A percentile compares a stretch with the other conserved stretches of the same genome.
These are phyloP conservation scores for Mycogona germanica DNA, from an alignment of 2,888 invertebrate species.

Conservation along the genomic window DNA sequence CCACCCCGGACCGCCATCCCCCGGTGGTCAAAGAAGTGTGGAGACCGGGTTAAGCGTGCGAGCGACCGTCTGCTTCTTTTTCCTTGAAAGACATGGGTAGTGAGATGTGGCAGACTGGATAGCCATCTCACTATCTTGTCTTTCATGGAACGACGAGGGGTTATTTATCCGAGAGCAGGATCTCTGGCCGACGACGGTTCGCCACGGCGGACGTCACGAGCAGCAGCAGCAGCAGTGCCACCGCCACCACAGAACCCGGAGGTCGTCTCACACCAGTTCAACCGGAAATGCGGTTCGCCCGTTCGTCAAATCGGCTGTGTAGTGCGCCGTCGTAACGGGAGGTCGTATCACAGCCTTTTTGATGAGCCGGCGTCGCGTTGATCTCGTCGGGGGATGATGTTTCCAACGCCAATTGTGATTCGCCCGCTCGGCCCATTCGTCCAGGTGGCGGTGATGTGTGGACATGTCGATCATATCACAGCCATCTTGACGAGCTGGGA, in stretches of 20 bases:
- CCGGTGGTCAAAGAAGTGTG: no score
- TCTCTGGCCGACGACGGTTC: not conserved
- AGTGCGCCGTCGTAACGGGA: slow-evolving; percentile 23
- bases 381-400: not conserved
- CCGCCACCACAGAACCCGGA: no score
- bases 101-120: slow-evolving; percentile 64
- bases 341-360: slow-evolving; percentile 87
- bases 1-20: no score
- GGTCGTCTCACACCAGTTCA: no score
- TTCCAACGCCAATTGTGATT: no score
- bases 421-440: slow-evolving; percentile 20
- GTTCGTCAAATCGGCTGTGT: slow-evolving; percentile 30
- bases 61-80: slow-evolving; percentile 3
- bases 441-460: slow-evolving; percentile 22
- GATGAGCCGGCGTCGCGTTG: slow-evolving; percentile 58
- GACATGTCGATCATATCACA: slow-evolving; percentile 29
- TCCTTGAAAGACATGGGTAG: slow-evolving; percentile 96
- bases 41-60: no score
- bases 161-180: not conserved
- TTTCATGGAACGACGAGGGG: slow-evolving; percentile 55
- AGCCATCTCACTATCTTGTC: slow-evolving; percentile 94
- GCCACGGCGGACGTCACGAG: not conserved
- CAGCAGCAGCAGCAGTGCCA: not conserved
- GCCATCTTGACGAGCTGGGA: slow-evolving; percentile 29
- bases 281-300: slow-evolving; percentile 6